Conservation (phyloP, 2,113 vertebrate genomes). For the Laticauda laticaudata region DNA sequence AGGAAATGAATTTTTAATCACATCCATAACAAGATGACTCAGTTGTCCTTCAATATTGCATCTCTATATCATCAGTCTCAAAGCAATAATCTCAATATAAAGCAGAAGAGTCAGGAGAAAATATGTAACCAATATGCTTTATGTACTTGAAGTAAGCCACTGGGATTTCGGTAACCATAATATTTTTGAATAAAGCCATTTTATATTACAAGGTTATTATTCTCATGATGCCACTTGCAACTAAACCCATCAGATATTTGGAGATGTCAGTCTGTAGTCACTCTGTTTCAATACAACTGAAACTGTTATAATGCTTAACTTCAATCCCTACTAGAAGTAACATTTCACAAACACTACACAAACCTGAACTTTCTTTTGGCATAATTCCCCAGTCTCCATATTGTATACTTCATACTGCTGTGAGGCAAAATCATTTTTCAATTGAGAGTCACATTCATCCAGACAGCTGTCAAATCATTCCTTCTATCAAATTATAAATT, state of each 20-base stretch:
- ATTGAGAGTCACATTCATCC: neutral
- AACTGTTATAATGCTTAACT: neutral
- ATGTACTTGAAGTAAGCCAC: neutral
- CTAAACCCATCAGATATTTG: neutral
- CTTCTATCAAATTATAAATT: neutral
- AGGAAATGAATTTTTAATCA: neutral
- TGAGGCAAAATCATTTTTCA: neutral
- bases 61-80: neutral
- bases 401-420: neutral
- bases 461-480: neutral
- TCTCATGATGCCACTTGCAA: slow-evolving; percentile 3
- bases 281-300: neutral
- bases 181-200: neutral
- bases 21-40: accelerated
- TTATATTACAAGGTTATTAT: neutral
- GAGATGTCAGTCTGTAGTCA: neutral
- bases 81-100: neutral
- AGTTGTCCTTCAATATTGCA: neutral
- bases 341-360: neutral
- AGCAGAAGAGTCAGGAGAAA: neutral
- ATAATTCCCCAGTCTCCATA: neutral
- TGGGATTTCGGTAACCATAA: neutral
- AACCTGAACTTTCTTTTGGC: neutral
- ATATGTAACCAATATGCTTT: neutral
- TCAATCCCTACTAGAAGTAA: neutral